These are phyloP conservation scores for Chalcosyrphus nemorum DNA, from an alignment of 2,888 invertebrate genomes.

Conservation along the genomic window DNA sequence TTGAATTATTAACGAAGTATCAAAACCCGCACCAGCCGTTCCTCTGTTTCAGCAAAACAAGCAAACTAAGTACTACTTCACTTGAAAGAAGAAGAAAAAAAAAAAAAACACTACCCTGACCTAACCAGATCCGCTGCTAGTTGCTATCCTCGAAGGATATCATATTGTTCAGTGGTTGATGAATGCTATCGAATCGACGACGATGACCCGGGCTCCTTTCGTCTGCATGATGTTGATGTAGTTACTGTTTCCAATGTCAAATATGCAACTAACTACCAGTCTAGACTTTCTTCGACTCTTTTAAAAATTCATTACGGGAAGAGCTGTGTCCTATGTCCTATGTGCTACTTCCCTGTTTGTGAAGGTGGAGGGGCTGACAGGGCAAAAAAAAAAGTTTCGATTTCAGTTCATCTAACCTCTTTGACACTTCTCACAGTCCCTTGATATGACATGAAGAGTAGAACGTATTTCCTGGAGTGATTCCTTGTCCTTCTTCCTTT, in stretches of 20 bases:
- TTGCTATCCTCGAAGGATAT: slow-evolving; percentile 24
- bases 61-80: neutral
- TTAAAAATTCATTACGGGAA: slow-evolving; percentile 66
- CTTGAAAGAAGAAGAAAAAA: neutral
- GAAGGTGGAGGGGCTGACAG: slow-evolving; percentile 4
- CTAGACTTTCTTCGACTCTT: slow-evolving; percentile 51
- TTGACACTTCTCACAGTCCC: slow-evolving; percentile 67
- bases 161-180: slow-evolving; percentile 47
- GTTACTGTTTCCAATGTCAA: slow-evolving; percentile 35
- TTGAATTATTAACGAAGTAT: slow-evolving; percentile 62
- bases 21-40: slow-evolving; percentile 9
- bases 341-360: slow-evolving; percentile 12
- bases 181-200: slow-evolving; percentile 43
- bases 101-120: neutral
- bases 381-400: slow-evolving; percentile 50
- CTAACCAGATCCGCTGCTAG: neutral
- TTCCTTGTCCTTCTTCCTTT: slow-evolving; percentile 18
- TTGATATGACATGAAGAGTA: neutral
- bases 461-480: slow-evolving; percentile 7
- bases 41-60: neutral
- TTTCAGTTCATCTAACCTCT: slow-evolving; percentile 66
- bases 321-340: neutral
- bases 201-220: slow-evolving; percentile 21
- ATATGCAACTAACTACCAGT: slow-evolving; percentile 54
- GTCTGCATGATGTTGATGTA: slow-evolving; percentile 35